phyloP scores from a whole-genome alignment of 2,888 invertebrate species.

The Lapara coniferarum region DNA sequence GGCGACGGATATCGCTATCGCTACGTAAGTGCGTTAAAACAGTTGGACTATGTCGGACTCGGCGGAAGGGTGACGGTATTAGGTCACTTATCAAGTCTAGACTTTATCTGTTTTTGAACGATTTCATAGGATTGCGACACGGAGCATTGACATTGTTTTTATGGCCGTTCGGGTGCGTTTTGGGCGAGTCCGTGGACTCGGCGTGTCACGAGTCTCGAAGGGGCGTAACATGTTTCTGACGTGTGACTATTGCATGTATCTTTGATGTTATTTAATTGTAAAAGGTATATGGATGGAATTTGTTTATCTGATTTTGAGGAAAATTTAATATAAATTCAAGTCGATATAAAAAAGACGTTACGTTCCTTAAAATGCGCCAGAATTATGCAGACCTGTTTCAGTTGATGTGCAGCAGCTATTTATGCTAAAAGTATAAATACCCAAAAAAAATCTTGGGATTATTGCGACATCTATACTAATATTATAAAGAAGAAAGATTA shows the following conservation, averaged over 20 bases:
- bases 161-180: background rate
- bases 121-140: conserved; percentile 38
- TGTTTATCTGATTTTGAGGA: too few species aligned
- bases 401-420: too few species aligned
- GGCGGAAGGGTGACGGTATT: conserved; percentile 47
- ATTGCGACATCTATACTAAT: too few species aligned
- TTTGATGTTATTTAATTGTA: too few species aligned
- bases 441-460: too few species aligned
- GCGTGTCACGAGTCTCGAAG: background rate
- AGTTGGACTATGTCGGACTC: conserved; percentile 29
- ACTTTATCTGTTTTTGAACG: conserved; percentile 47
- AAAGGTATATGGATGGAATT: too few species aligned
- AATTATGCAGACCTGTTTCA: too few species aligned
- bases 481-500: too few species aligned
- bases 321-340: too few species aligned
- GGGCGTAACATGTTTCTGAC: background rate
- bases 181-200: background rate
- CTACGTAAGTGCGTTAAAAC: background rate
- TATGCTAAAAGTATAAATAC: too few species aligned
- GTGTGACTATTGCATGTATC: background rate
- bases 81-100: conserved; percentile 44
- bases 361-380: too few species aligned
- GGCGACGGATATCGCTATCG: background rate
- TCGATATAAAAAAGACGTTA: too few species aligned
- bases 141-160: conserved; percentile 37